Evolutionary conservation across 1,140 invertebrate species (phyloP).

Genomic region (Rhyacophila brunnea): DNA sequence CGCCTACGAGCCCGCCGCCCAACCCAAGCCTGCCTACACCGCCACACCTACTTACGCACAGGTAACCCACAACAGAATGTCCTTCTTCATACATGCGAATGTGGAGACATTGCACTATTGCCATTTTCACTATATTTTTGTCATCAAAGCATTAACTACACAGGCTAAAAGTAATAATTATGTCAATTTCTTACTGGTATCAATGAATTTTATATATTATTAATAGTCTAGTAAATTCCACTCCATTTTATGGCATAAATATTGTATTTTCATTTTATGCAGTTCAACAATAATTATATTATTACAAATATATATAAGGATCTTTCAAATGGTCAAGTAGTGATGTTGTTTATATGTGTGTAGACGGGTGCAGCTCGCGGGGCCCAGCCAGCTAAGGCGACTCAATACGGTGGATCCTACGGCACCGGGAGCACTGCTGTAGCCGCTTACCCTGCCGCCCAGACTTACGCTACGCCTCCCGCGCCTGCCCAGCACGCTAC

Average conservation of each 20-base stretch:
- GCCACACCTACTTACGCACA: conserved; percentile 62
- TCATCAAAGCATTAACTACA: too few relatives aligned
- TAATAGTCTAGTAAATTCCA: too few relatives aligned
- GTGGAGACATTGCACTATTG: too few relatives aligned
- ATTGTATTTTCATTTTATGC: too few relatives aligned
- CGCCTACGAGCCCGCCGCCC: conserved; percentile 55
- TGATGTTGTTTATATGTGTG: neutral
- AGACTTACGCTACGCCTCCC: conserved; percentile 41
- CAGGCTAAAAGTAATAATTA: too few relatives aligned
- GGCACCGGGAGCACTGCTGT: conserved; percentile 42
- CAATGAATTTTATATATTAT: too few relatives aligned
- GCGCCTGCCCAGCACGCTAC: conserved; percentile 45
- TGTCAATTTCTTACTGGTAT: too few relatives aligned
- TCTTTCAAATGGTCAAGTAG: too few relatives aligned
- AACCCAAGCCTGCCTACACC: conserved; percentile 66
- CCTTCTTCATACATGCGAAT: neutral
- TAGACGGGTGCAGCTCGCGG: conserved; percentile 38
- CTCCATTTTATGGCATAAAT: too few relatives aligned
- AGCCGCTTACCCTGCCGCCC: conserved; percentile 43
- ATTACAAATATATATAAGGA: too few relatives aligned
- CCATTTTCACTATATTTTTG: too few relatives aligned
- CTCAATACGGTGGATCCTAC: conserved; percentile 47
- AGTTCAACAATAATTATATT: too few relatives aligned
- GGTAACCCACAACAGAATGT: conserved; percentile 38
- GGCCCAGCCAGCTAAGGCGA: conserved; percentile 39